Base-by-base conservation (phyloP, 2,888 invertebrate species). In the Laspeyria flexula region DNA sequence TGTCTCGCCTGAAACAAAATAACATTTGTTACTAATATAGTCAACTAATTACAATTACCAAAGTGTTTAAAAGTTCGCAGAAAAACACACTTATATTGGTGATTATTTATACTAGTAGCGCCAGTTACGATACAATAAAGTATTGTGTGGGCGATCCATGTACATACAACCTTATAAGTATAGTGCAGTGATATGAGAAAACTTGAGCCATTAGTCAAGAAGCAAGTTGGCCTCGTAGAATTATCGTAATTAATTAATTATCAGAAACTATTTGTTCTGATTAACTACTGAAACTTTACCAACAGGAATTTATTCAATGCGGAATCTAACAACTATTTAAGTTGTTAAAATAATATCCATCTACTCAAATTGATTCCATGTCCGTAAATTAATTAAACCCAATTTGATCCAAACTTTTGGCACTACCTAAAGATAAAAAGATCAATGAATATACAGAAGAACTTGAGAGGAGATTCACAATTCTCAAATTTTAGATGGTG, bases 1-100 rank as follows among this genome's bases (percentile, higher is more conserved):
- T 74, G 97, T 98, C 82, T 97, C 96, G 65, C 94, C 96, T 96
- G 93, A 25, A 93, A 93, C 88, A 87, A 88, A 70, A 65, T 16
- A 59, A 6, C 25, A 12, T 21, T 30, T 51, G 15, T 31, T 27
- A 25, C 6, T 39, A n/a, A 27, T 12, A 18, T 5, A 5, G 18
- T 18, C 5, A n/a, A n/a, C n/a, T n/a, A n/a, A n/a, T n/a, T n/a
- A n/a, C n/a, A n/a, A n/a, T n/a, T n/a, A n/a, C n/a, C n/a, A n/a
- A n/a, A n/a, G n/a, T n/a, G n/a, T n/a, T n/a, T n/a, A n/a, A n/a
- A n/a, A n/a, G n/a, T n/a, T n/a, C n/a, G n/a, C n/a, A n/a, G n/a
- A n/a, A n/a, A n/a, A n/a, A n/a, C n/a, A n/a, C n/a, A n/a, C n/a
- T n/a, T n/a, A n/a, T n/a, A n/a, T n/a, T n/a, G n/a, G n/a, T n/a